Conservation (phyloP, 2,888 invertebrate species). For the Amphipyra tragopoginis region DNA sequence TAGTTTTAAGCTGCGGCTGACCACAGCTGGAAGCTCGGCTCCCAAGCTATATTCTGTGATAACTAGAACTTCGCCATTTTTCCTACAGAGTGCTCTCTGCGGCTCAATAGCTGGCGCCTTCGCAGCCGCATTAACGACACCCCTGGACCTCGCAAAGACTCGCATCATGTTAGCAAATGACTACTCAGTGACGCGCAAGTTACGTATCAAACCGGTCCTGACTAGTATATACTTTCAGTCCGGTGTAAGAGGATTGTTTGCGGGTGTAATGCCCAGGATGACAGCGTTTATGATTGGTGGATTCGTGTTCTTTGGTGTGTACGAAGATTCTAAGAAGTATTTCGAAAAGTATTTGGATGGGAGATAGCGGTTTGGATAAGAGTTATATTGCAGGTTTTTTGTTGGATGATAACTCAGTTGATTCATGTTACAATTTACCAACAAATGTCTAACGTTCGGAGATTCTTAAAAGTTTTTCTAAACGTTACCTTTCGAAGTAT, state of each 20-base stretch:
- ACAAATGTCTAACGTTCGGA: no score
- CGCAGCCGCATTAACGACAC: conserved; percentile 97
- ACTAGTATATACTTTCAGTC: conserved; percentile 90
- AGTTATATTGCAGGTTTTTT: neutral
- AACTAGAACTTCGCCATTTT: neutral
- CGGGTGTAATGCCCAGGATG: conserved; percentile 96
- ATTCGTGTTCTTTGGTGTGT: conserved; percentile 98
- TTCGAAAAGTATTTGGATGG: conserved; percentile 59
- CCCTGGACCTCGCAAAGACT: conserved; percentile 98
- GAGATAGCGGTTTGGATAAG: conserved; percentile 19
- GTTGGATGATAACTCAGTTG: neutral
- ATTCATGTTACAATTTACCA: no score
- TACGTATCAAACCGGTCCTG: conserved; percentile 87
- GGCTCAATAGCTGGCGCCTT: conserved; percentile 96
- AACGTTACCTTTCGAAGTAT: no score
- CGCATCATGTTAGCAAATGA: conserved; percentile 97
- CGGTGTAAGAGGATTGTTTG: conserved; percentile 95
- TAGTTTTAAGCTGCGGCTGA: no score
- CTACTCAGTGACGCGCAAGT: conserved; percentile 74
- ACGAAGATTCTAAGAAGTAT: conserved; percentile 91
- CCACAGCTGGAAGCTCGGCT: no score
- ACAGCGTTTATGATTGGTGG: conserved; percentile 97
- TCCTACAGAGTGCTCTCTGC: conserved; percentile 93
- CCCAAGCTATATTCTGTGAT: no score
- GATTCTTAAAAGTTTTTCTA: no score